Percentiles rank a stretch among this genome's conserved stretches.
Evolutionary conservation across 2,888 invertebrate genomes (phyloP).

Genomic region (Cosmopolites sordidus): DNA sequence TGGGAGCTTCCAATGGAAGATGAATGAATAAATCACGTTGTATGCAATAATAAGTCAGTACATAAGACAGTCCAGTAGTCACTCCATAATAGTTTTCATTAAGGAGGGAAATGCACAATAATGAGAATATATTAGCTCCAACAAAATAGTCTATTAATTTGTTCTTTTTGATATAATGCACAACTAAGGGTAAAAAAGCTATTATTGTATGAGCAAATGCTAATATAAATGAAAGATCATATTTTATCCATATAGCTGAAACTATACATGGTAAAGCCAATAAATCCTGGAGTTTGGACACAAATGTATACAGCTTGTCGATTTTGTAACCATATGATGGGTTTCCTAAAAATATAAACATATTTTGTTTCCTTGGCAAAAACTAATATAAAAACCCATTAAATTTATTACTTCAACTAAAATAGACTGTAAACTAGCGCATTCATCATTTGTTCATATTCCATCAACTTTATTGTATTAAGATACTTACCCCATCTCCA

Average conservation of each 20-base stretch:
- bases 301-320: conserved; percentile 34
- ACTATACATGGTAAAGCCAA: conserved; percentile 37
- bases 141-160: conserved; percentile 36
- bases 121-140: conserved; percentile 34
- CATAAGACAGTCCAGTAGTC: conserved; percentile 38
- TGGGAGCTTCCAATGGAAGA: conserved; percentile 37
- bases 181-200: conserved; percentile 35
- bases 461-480: conserved; percentile 13
- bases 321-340: conserved; percentile 40
- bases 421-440: not conserved
- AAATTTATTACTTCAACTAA: no score
- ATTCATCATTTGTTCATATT: not conserved
- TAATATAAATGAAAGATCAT: conserved; percentile 30
- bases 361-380: not conserved
- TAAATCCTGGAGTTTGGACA: conserved; percentile 36
- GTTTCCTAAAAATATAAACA: conserved; percentile 37
- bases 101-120: conserved; percentile 36
- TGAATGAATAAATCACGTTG: conserved; percentile 35
- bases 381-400: no score
- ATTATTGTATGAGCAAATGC: conserved; percentile 28
- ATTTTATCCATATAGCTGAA: conserved; percentile 33
- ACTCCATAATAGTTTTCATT: conserved; percentile 41
- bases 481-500: conserved; percentile 41
- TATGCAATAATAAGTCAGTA: conserved; percentile 40
- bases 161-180: conserved; percentile 31